Percentiles rank a stretch among this genome's conserved stretches.
Conservation (phyloP, 2,797 vertebrate species). For the Smutsia gigantea region DNA sequence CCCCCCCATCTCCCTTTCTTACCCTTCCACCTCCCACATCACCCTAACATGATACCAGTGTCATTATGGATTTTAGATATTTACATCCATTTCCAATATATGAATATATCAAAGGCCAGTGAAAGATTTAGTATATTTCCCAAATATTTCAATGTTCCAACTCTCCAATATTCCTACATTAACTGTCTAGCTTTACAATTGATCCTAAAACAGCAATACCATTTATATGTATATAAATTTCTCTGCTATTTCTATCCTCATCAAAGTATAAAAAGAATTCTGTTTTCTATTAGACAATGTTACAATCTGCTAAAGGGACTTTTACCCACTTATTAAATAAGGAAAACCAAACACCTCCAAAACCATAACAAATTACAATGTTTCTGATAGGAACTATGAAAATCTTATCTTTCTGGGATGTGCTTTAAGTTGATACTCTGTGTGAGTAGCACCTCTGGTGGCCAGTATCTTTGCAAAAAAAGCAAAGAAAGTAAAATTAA, state of each 20-base stretch:
- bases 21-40: background rate
- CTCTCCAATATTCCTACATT: background rate
- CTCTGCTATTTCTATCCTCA: background rate
- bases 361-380: background rate
- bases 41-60: background rate
- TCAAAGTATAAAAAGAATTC: background rate
- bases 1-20: background rate
- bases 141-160: background rate
- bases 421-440: background rate
- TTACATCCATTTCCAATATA: background rate
- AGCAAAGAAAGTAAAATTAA: too few species aligned
- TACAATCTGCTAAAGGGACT: background rate
- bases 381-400: conserved; percentile 29
- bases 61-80: background rate
- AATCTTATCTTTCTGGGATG: background rate
- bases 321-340: background rate
- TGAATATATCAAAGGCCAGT: background rate
- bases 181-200: background rate
- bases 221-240: background rate
- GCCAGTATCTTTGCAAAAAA: background rate
- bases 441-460: background rate
- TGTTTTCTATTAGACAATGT: background rate
- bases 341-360: conserved; percentile 23
- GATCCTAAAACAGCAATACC: background rate
- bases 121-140: background rate